Base-by-base conservation (phyloP, 2,888 invertebrate genomes). In the Actias luna region DNA sequence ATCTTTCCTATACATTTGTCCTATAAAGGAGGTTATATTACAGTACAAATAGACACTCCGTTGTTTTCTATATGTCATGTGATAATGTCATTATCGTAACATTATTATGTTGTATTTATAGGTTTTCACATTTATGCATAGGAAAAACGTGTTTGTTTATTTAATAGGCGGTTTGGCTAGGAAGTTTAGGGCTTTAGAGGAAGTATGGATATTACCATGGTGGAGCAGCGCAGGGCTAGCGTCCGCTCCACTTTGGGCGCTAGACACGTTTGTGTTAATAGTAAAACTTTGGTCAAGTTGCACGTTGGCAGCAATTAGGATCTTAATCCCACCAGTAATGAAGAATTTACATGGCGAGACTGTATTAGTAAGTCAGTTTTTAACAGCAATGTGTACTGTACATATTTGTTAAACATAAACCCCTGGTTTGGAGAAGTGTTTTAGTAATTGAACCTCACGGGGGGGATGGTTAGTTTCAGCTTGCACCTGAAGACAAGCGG, bases 271-370 rank as follows among this genome's bases (percentile, higher is more conserved):
- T 61, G 92, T 91, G 46, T 74, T 92, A 66, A 67, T 89, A 1
- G 78, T 86, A 61, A 92, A 92, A 63, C 67, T 92, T 27, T 85
- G 82, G 64, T 87, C 90, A 0, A 84, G 88, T 0, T 89, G 89
- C 65, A 78, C 82, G 4, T 72, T 87, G 67, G 85, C 87, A 14
- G 67, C 78, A 14, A 66, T 84, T 1, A 82, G 75, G 61, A 70
- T 88, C 5, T 64, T 92, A 0, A 82, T 92, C 52, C 92, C 90
- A 4, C 87, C 87, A 0, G 75, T 83, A 2, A 76, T 86, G 85
- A 92, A 91, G 71, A 89, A 83, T 66, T 75, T 93, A 65, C 83
- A 90, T 64, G 92, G 91, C 46, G 92, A 92, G 66, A 92, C 92
- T 61, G 82, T 92, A 35, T 69, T 92, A 80, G 91, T 89, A 65